These are phyloP conservation scores for Tenthredo scrophulariae DNA, from an alignment of 2,888 invertebrate species.

Conservation along the genomic window DNA sequence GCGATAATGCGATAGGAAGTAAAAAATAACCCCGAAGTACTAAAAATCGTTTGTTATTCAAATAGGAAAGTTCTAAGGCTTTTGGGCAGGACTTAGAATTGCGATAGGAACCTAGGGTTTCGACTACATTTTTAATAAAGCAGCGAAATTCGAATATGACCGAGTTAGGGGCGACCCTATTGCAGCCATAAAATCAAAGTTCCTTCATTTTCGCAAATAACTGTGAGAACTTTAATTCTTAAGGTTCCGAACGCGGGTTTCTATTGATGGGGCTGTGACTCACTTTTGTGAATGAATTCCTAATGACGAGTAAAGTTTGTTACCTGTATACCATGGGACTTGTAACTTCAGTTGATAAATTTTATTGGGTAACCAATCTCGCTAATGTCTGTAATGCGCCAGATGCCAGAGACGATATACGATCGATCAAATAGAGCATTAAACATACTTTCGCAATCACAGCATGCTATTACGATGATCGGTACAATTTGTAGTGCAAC, in stretches of 20 bases:
- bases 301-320: neutral
- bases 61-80: too few species aligned
- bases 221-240: neutral
- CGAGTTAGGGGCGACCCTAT: too few species aligned
- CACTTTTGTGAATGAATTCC: neutral
- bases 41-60: too few species aligned
- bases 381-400: conserved; percentile 11
- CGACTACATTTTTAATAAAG: too few species aligned
- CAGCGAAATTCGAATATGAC: too few species aligned
- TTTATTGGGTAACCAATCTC: neutral
- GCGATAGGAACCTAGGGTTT: too few species aligned
- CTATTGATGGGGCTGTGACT: neutral
- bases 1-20: too few species aligned
- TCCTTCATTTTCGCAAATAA: too few species aligned
- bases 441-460: conserved; percentile 16
- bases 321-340: neutral
- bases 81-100: too few species aligned
- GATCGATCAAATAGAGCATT: conserved; percentile 38
- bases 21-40: too few species aligned
- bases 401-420: conserved; percentile 1
- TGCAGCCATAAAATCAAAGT: too few species aligned
- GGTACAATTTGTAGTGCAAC: conserved; percentile 22
- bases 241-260: neutral
- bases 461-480: conserved; percentile 35
- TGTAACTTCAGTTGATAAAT: neutral